Conservation (phyloP, 64 coral and sea anemone species). For the Pocillopora damicornis region DNA sequence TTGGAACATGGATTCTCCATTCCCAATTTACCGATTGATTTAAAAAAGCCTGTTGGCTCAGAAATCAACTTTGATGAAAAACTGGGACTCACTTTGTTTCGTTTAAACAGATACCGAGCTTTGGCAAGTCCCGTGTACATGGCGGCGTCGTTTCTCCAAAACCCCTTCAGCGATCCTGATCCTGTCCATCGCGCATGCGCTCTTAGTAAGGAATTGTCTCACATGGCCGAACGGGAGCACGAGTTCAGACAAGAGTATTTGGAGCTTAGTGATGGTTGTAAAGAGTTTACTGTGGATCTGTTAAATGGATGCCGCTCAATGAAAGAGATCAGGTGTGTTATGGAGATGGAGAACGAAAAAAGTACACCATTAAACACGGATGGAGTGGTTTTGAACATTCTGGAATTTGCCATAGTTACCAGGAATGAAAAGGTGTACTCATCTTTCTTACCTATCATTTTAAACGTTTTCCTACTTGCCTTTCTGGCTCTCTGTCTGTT, state of each 20-base stretch:
- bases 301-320: conserved; percentile 23
- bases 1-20: conserved; percentile 16
- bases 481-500: too few species aligned
- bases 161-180: neutral
- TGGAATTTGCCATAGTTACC: conserved; percentile 8
- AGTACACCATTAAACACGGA: too few species aligned
- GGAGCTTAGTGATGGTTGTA: neutral
- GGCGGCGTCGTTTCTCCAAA: conserved; percentile 22
- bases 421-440: neutral
- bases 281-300: conserved; percentile 18
- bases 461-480: too few species aligned
- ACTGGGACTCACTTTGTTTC: neutral
- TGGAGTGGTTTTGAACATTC: neutral
- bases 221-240: neutral
- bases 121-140: conserved; percentile 24
- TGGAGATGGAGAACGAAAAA: conserved; percentile 1
- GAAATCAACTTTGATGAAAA: neutral
- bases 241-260: conserved; percentile 23
- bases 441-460: neutral
- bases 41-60: neutral
- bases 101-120: conserved; percentile 15
- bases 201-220: neutral
- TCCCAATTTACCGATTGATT: neutral
- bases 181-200: conserved; percentile 6
- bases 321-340: conserved; percentile 29